phyloP scores from a whole-genome alignment of 2,113 vertebrate genomes.

The cat (Felis catus) region DNA sequence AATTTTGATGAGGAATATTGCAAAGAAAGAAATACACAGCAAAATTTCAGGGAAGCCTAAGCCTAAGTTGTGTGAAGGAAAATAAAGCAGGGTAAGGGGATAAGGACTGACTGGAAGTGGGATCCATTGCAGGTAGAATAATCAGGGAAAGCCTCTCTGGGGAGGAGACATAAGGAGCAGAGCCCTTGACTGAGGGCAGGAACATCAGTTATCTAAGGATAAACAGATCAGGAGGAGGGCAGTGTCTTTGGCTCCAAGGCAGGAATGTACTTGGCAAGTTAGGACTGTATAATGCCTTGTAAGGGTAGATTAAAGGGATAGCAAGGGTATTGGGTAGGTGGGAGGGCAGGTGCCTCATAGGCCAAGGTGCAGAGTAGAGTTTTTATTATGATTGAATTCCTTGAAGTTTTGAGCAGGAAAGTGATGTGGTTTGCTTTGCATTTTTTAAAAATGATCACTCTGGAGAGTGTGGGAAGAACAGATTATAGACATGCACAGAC shows the following conservation, averaged over 20 bases:
- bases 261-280: neutral
- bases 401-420: neutral
- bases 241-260: neutral
- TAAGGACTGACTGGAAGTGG: neutral
- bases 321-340: neutral
- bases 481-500: neutral
- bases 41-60: neutral
- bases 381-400: neutral
- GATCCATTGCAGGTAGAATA: neutral
- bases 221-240: neutral
- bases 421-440: neutral
- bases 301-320: neutral
- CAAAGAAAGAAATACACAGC: neutral
- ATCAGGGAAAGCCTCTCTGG: neutral
- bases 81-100: rapidly evolving
- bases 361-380: neutral
- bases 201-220: neutral
- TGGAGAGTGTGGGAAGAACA: neutral
- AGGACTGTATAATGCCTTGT: too few relatives aligned
- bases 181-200: neutral
- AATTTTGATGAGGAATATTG: neutral
- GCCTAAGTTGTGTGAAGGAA: neutral
- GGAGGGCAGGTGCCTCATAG: neutral
- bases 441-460: neutral
- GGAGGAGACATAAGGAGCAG: neutral